Percentiles rank a stretch among this genome's conserved stretches.
Conservation (phyloP, 2,113 vertebrate genomes). For the Silurus asotus region DNA sequence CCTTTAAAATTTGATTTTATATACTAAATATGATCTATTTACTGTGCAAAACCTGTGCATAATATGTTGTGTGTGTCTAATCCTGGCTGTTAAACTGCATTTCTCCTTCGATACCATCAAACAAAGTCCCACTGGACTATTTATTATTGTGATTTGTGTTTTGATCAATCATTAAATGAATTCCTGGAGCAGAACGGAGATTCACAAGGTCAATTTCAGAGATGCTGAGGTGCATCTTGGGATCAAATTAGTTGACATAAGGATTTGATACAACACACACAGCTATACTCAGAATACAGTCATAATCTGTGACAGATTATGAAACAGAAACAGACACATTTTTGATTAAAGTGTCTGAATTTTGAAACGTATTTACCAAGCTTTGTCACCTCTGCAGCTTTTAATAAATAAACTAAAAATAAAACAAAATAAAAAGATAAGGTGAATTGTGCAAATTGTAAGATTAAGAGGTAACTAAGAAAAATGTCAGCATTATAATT, state of each 20-base stretch:
- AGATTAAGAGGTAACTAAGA: background rate
- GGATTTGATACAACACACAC: conserved; percentile 11
- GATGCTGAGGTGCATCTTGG: conserved; percentile 47
- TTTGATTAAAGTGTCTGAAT: background rate
- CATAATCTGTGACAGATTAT: background rate
- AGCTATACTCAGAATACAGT: background rate
- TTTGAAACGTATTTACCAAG: background rate
- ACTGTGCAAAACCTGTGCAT: background rate
- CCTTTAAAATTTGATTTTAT: background rate
- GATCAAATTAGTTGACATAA: conserved; percentile 48
- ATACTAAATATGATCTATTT: conserved; percentile 14
- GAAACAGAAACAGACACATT: background rate
- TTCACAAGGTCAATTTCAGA: conserved; percentile 45
- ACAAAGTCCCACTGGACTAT: conserved; percentile 26
- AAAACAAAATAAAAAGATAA: background rate
- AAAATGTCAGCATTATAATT: background rate
- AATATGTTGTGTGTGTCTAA: background rate
- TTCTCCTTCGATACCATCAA: background rate
- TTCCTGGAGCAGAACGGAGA: conserved; percentile 21
- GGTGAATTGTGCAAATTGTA: background rate
- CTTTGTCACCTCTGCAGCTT: background rate
- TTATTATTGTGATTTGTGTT: conserved; percentile 28
- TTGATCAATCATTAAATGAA: conserved; percentile 39
- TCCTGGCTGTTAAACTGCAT: conserved; percentile 19
- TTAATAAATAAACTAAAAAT: background rate